Evolutionary conservation across 2,113 vertebrate genomes (phyloP), one percentile per base, ranked within the genome.

Genomic region (Dryoscopus gambensis): DNA sequence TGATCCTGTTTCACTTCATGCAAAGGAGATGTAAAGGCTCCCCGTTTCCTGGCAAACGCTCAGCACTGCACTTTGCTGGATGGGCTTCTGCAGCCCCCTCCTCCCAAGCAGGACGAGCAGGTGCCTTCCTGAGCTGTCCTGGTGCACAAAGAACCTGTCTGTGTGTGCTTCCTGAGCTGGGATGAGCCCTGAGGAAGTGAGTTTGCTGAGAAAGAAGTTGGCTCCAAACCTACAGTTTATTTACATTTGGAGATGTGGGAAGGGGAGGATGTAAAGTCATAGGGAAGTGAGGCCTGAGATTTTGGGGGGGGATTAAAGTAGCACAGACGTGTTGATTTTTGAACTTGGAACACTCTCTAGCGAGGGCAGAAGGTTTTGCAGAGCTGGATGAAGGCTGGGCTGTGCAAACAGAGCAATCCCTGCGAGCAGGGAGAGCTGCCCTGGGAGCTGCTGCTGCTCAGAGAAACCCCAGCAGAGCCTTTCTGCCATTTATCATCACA

Each of bases 161-260:
- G 28, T 81, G 67, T 79, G 89, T 47, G 57, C 17, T 79, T 67
- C 59, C 77, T 15, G 8, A 25, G 49, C 40, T 76, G 30, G 55
- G 33, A 4, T 7, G 79, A 42, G 53, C 78, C 5, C 15, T 7
- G 73, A 57, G 87, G 73, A 87, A 87, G 89, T 4, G 24, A 55
- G 33, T 35, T 69, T 80, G 84, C 94, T 71, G 84, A 64, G 84
- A 14, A 70, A 89, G 91, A 57, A 62, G 65, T 42, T 79, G 92
- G 55, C 30, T 28, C 30, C 18, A 62, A 25, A 69, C 87, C 87
- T 68, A 0, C 1, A 5, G 81, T 87, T 91, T 90, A 59, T 96
- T 90, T 93, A 87, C 86, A 24, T 44, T 74, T 1, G n/a, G 89
- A 81, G 89, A 47, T 25, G 18, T 92, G 95, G 95, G 95, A 85